phyloP scores from a whole-genome alignment of 2,888 invertebrate genomes.

The Rhopalosiphum nymphaeae region DNA sequence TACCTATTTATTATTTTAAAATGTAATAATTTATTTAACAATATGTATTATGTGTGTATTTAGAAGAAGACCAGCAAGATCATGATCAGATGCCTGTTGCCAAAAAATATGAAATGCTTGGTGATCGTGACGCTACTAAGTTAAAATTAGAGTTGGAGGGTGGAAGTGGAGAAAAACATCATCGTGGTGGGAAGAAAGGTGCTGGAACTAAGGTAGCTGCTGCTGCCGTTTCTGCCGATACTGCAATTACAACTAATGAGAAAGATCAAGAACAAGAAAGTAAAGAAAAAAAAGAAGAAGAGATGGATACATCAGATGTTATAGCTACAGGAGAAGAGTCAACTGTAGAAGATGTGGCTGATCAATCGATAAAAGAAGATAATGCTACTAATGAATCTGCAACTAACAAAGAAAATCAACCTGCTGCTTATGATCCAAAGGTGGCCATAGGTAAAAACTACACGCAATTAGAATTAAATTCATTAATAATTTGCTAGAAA shows the following conservation, averaged over 20 bases:
- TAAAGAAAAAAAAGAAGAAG: constrained; percentile 30
- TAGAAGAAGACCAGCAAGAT: constrained; percentile 33
- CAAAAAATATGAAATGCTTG: constrained; percentile 60
- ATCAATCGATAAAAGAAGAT: constrained; percentile 1
- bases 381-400: background rate
- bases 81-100: constrained; percentile 56
- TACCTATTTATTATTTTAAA: background rate
- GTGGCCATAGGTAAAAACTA: constrained; percentile 46
- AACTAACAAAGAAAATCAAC: constrained; percentile 41
- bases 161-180: constrained; percentile 71
- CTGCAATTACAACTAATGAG: constrained; percentile 70
- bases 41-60: constrained; percentile 68
- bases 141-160: constrained; percentile 70
- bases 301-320: constrained; percentile 37
- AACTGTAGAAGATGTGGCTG: background rate
- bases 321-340: constrained; percentile 29
- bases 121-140: constrained; percentile 65
- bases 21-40: background rate
- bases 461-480: background rate
- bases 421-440: constrained; percentile 45
- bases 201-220: background rate
- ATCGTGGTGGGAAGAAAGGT: constrained; percentile 60
- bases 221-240: constrained; percentile 69
- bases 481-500: background rate
- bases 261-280: constrained; percentile 67